Percentiles rank a stretch among this genome's conserved stretches.
These are phyloP conservation scores for Limenitis camilla DNA, from an alignment of 2,888 invertebrate genomes.

Conservation along the genomic window DNA sequence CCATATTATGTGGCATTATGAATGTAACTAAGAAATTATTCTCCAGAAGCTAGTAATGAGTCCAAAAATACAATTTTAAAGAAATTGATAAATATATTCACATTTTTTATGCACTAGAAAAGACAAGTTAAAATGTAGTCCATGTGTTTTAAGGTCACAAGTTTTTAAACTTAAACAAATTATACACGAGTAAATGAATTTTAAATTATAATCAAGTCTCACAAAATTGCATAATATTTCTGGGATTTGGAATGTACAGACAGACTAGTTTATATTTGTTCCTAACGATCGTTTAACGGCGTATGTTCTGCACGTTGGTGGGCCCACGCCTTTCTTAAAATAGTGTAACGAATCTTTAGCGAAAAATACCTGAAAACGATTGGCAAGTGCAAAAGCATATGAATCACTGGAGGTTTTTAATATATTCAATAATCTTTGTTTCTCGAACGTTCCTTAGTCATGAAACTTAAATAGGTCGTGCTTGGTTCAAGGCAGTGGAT, in stretches of 20 bases:
- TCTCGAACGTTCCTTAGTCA: constrained; percentile 44
- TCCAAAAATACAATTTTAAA: no score
- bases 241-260: neutral
- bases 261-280: constrained; percentile 13
- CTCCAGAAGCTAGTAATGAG: no score
- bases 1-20: no score
- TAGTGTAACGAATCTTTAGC: constrained; percentile 10
- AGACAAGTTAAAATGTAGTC: no score
- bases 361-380: constrained; percentile 16
- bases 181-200: no score
- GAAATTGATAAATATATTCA: no score
- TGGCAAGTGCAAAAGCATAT: constrained; percentile 2
- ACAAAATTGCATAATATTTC: no score
- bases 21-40: no score
- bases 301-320: constrained; percentile 1
- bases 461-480: constrained; percentile 57
- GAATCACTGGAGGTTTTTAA: constrained; percentile 19
- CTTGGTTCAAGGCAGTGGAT: constrained; percentile 62
- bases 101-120: no score
- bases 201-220: no score
- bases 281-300: constrained; percentile 21
- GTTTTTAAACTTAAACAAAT: no score
- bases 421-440: constrained; percentile 11
- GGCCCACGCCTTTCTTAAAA: constrained; percentile 14
- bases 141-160: no score